These are phyloP conservation scores for Semicossyphus pulcher DNA, from an alignment of 2,113 vertebrate genomes.

Conservation along the genomic window DNA sequence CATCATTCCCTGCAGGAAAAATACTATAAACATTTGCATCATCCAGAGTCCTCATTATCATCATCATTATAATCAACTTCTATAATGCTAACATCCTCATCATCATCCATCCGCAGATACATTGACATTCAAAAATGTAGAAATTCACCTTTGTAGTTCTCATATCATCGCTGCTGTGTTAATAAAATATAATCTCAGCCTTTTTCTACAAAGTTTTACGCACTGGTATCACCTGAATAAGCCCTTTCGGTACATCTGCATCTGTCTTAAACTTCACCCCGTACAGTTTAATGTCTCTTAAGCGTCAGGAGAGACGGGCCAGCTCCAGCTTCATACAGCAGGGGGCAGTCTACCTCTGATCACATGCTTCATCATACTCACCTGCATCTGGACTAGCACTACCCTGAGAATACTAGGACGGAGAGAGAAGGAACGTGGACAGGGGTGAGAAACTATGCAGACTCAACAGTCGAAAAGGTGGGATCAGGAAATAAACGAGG, in stretches of 20 bases:
- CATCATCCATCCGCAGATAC: constrained; percentile 33
- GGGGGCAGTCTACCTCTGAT: constrained; percentile 63
- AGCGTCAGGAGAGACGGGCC: constrained; percentile 16
- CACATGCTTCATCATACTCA: constrained; percentile 56
- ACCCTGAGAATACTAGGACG: constrained; percentile 77
- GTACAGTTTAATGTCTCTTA: constrained; percentile 11
- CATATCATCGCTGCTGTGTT: constrained; percentile 47
- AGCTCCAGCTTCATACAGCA: constrained; percentile 55
- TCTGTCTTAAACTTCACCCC: background rate
- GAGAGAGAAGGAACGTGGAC: constrained; percentile 32
- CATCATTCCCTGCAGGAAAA: constrained; percentile 43
- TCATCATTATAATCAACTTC: constrained; percentile 22
- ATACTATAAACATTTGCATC: constrained; percentile 56
- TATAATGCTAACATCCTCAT: constrained; percentile 1
- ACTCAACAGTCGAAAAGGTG: constrained; percentile 32
- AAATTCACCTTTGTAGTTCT: constrained; percentile 60
- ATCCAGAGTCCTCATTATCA: constrained; percentile 23
- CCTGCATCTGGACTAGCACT: constrained; percentile 73
- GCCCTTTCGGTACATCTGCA: constrained; percentile 64
- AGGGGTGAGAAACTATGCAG: constrained; percentile 37
- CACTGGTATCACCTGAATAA: constrained; percentile 61
- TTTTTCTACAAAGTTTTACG: constrained; percentile 67
- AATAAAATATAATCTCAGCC: constrained; percentile 76
- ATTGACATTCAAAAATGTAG: constrained; percentile 70
- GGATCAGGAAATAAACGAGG: constrained; percentile 53